These are phyloP conservation scores for Nycticryphes semicollaris DNA, from an alignment of 2,113 vertebrate genomes.

Conservation along the genomic window DNA sequence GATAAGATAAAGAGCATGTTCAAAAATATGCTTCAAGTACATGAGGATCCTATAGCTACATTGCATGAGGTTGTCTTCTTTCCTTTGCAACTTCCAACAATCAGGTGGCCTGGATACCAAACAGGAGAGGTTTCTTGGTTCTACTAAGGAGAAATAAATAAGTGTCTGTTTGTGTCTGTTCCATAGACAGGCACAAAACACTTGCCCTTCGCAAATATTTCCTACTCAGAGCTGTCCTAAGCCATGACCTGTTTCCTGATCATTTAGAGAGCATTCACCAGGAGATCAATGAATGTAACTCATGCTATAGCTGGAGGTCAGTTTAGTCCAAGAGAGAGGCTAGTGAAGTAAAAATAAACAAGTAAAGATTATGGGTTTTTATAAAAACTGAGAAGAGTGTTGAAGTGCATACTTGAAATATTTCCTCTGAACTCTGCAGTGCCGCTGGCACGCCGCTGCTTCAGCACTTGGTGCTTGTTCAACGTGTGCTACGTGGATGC, in stretches of 20 bases:
- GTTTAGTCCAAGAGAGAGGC: constrained; percentile 30
- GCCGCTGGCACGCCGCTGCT: neutral
- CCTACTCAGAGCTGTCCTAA: neutral
- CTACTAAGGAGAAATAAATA: neutral
- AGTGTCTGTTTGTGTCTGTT: too few relatives aligned
- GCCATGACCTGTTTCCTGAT: neutral
- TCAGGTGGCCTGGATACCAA: neutral
- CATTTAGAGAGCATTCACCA: neutral
- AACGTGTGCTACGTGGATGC: constrained; percentile 16
- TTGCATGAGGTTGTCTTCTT: neutral
- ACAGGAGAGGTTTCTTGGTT: neutral
- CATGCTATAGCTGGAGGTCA: neutral
- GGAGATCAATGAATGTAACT: neutral
- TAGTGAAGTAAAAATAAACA: neutral
- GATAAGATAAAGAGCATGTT: neutral
- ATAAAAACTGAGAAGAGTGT: neutral
- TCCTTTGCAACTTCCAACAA: neutral
- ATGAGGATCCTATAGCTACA: neutral
- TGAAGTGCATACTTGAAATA: constrained; percentile 25
- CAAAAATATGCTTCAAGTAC: neutral
- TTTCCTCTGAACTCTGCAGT: neutral
- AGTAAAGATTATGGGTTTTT: neutral
- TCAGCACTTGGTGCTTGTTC: constrained; percentile 10
- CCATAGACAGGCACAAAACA: neutral
- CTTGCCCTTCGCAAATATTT: neutral